These are phyloP conservation scores for Listronotus bonariensis DNA, from an alignment of 1,140 invertebrate genomes.

Conservation along the genomic window DNA sequence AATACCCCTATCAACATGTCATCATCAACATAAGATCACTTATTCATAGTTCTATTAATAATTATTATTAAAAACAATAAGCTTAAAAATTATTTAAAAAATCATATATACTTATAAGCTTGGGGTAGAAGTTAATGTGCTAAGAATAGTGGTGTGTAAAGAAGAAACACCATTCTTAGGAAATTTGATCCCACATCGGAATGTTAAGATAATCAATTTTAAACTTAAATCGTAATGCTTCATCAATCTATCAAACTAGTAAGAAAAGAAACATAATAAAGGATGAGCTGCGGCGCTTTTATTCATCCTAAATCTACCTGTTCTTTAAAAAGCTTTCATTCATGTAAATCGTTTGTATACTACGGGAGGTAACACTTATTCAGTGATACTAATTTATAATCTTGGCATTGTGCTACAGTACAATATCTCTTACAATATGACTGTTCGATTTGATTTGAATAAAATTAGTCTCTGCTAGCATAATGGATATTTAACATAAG, in stretches of 20 bases:
- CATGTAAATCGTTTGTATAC: constrained; percentile 13
- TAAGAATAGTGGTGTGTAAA: background rate
- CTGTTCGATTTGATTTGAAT: too few species aligned
- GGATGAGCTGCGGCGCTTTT: constrained; percentile 2
- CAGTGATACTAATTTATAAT: constrained; percentile 8
- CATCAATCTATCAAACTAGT: constrained; percentile 14
- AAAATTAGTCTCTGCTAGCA: too few species aligned
- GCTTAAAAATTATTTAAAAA: too few species aligned
- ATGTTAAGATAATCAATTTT: constrained; percentile 17
- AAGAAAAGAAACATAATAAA: constrained; percentile 9
- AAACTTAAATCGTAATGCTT: constrained; percentile 4
- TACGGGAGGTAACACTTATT: constrained; percentile 10
- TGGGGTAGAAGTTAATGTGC: background rate
- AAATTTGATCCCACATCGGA: background rate
- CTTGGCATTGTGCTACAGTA: too few species aligned
- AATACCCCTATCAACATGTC: too few species aligned
- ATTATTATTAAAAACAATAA: too few species aligned
- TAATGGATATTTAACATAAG: too few species aligned
- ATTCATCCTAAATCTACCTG: constrained; percentile 19
- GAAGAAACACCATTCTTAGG: background rate
- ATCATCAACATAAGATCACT: too few species aligned
- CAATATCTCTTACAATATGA: too few species aligned
- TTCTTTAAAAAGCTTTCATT: constrained; percentile 20
- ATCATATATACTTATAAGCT: background rate
- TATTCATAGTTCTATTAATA: too few species aligned